phyloP scores from a whole-genome alignment of 2,797 vertebrate genomes.

The Podarcis siculus region DNA sequence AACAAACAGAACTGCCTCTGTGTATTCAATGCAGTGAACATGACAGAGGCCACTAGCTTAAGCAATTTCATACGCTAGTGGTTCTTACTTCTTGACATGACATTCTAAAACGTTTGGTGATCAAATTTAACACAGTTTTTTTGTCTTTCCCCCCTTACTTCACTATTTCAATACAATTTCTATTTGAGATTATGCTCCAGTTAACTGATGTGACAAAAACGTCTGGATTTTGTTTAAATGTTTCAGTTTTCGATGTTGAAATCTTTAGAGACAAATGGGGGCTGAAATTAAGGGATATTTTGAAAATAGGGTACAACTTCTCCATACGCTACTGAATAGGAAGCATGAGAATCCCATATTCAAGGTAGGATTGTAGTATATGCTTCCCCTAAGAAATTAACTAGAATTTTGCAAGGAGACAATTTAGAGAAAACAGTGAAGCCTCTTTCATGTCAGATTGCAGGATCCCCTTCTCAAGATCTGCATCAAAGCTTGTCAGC shows the following conservation, averaged over 20 bases:
- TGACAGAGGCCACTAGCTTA: neutral
- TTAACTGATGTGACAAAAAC: neutral
- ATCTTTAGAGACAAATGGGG: neutral
- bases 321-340: neutral
- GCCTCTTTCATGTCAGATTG: neutral
- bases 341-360: neutral
- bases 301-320: neutral
- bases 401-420: neutral
- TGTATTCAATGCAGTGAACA: neutral
- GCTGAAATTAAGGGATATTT: neutral
- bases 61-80: neutral
- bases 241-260: neutral
- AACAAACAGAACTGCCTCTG: slow-evolving; percentile 1
- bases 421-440: neutral
- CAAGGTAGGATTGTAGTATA: neutral
- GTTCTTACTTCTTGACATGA: neutral
- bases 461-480: neutral
- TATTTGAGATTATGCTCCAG: neutral
- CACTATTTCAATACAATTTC: neutral
- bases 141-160: neutral
- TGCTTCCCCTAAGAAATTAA: neutral
- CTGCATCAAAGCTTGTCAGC: neutral
- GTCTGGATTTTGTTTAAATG: neutral
- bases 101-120: neutral
- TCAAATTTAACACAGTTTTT: neutral